Conservation (phyloP, 2,888 invertebrate species). For the Dorcus parallelipipedus region DNA sequence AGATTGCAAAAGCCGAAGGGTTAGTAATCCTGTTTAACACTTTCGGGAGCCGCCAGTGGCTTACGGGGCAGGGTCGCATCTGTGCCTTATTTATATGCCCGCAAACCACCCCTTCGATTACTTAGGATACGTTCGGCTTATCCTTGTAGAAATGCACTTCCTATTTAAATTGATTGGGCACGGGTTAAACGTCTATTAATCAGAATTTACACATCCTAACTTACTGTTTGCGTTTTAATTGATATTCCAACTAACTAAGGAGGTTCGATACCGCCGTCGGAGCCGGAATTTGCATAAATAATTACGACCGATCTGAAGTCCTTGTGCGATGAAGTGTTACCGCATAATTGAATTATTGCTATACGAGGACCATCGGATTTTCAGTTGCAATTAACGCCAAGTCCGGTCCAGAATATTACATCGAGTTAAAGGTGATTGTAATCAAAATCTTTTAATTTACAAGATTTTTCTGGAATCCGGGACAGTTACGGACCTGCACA, state of each 20-base stretch:
- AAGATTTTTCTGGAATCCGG: too few species aligned
- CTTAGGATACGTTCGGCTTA: conserved; percentile 19
- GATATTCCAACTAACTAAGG: conserved; percentile 1
- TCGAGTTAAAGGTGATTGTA: too few species aligned
- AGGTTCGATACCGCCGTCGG: neutral
- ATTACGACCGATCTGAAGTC: neutral
- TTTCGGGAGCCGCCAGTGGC: conserved; percentile 5
- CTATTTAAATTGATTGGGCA: conserved; percentile 13
- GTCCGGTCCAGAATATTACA: too few species aligned
- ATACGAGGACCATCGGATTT: too few species aligned
- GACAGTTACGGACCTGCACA: too few species aligned
- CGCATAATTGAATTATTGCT: too few species aligned
- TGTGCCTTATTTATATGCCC: conserved; percentile 23
- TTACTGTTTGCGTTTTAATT: conserved; percentile 12
- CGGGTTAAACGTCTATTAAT: conserved; percentile 17
- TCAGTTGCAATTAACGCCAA: too few species aligned
- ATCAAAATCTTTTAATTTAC: too few species aligned
- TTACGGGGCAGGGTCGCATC: conserved; percentile 16
- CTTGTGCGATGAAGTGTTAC: too few species aligned
- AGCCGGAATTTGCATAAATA: neutral
- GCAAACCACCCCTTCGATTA: conserved; percentile 22
- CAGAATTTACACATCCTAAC: conserved; percentile 12
- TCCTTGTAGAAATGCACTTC: conserved; percentile 8
- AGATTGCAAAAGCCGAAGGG: conserved; percentile 3
- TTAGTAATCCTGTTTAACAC: conserved; percentile 11